A percentile compares a stretch with the other conserved stretches of the same genome.
Conservation (phyloP, 2,113 vertebrate species). For the Brienomyrus brachyistius region DNA sequence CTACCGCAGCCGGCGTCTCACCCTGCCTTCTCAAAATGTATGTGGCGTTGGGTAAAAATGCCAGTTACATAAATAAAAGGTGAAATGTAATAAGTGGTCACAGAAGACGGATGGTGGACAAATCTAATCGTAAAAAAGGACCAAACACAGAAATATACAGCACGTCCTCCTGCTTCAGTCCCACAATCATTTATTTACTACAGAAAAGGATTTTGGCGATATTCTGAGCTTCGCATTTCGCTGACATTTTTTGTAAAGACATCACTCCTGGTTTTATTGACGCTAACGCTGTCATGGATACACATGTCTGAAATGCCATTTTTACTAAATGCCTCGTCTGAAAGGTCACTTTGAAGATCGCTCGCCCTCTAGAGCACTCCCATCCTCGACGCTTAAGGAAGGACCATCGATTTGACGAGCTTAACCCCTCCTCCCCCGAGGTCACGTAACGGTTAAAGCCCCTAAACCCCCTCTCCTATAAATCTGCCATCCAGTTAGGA, state of each 20-base stretch:
- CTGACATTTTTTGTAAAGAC: not conserved
- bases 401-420: not conserved
- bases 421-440: not conserved
- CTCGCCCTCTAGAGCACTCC: not conserved
- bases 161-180: not conserved
- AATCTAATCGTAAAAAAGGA: not conserved
- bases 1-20: not conserved
- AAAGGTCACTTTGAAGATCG: constrained; percentile 8
- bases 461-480: not conserved
- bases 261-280: not conserved
- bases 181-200: not conserved
- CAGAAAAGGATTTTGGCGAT: not conserved
- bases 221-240: not conserved
- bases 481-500: not conserved
- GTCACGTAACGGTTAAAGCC: not conserved
- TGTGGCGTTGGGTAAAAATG: not conserved
- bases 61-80: not conserved
- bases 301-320: not conserved
- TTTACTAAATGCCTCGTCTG: not conserved
- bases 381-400: not conserved
- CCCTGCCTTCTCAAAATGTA: not conserved
- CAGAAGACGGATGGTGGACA: not conserved
- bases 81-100: not conserved
- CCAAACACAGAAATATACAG: not conserved
- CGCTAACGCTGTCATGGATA: not conserved